Base-by-base conservation (phyloP, 2,888 invertebrate genomes). In the Atherix ibis region DNA sequence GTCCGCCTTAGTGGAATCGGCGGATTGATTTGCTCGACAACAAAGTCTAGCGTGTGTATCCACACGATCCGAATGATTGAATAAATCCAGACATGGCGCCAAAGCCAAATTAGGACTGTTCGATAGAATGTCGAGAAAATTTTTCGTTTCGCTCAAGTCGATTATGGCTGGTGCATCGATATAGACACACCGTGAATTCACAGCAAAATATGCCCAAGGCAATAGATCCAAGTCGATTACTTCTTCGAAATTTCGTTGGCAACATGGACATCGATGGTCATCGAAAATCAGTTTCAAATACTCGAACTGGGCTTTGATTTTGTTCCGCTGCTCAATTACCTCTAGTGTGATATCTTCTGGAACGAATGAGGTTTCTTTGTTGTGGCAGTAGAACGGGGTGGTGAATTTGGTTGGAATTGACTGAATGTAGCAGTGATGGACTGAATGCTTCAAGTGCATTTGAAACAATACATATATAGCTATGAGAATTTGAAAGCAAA, bases 11-110 rank as follows among this genome's bases (percentile, higher is more conserved):
- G 26, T 8, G n/a, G n/a, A n/a, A 8, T 14, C 16, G 4, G 35
- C 31, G 8, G 47, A 35, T n/a, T n/a, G n/a, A n/a, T n/a, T n/a
- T n/a, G n/a, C n/a, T n/a, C n/a, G n/a, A n/a, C n/a, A n/a, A n/a
- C n/a, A n/a, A n/a, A 66, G 35, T 28, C 52, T 49, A 2, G 67
- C 67, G 18, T 56, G 51, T 3, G 78, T 77, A 40, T 62, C 60
- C 4, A 73, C 72, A 35, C 59, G 50, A 40, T 69, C 66, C 35
- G 77, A 75, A 52, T 92, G 92, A 64, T 92, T 92, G 41, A 92
- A 79, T 63, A 92, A 71, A 57, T 92, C 92, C 39, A 92, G 64
- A 54, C 78, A 85, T 0, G 92, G 92, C 40, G 84, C 87, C 31
- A 92, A 57, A 4, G 87, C 88, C 59, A 76, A 67, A 43, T 67